These are phyloP conservation scores for Apostichopus parvimensis DNA, from an alignment of 35 echinoderm and acorn worm species.

Conservation along the genomic window DNA sequence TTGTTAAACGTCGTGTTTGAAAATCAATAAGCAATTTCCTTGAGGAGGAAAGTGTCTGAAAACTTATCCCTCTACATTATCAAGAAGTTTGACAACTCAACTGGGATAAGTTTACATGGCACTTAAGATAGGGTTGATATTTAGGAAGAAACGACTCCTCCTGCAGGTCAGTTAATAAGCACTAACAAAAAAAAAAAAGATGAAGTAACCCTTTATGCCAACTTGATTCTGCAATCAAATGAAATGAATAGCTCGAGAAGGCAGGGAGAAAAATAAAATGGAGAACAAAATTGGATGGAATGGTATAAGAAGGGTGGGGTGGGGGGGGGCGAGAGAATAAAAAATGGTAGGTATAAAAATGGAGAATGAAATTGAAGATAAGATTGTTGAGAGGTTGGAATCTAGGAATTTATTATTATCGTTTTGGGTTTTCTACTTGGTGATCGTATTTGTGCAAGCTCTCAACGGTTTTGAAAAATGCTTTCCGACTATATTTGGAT, in stretches of 20 bases:
- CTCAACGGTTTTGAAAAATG: no score
- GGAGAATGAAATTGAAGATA: no score
- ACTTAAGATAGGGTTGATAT: conserved; percentile 23
- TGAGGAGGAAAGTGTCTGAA: conserved; percentile 46
- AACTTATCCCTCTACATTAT: conserved; percentile 29
- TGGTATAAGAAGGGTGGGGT: no score
- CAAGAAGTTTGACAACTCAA: conserved; percentile 12
- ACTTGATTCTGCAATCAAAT: conserved; percentile 4
- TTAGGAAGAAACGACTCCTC: not conserved
- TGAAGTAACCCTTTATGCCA: not conserved
- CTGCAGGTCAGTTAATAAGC: not conserved
- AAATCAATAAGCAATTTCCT: conserved; percentile 70
- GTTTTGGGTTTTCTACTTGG: no score
- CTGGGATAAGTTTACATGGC: conserved; percentile 16
- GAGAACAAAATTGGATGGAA: no score
- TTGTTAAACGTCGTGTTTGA: not conserved
- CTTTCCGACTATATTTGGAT: no score
- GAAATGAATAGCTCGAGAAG: not conserved
- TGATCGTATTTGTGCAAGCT: no score
- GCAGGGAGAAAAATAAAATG: not conserved
- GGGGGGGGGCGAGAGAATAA: not conserved
- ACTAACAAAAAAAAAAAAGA: not conserved
- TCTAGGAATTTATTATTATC: no score
- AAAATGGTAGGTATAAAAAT: no score
- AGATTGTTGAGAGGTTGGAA: no score